phyloP scores from a whole-genome alignment of 64 coral and sea anemone species.

The Trachythela sp. region DNA sequence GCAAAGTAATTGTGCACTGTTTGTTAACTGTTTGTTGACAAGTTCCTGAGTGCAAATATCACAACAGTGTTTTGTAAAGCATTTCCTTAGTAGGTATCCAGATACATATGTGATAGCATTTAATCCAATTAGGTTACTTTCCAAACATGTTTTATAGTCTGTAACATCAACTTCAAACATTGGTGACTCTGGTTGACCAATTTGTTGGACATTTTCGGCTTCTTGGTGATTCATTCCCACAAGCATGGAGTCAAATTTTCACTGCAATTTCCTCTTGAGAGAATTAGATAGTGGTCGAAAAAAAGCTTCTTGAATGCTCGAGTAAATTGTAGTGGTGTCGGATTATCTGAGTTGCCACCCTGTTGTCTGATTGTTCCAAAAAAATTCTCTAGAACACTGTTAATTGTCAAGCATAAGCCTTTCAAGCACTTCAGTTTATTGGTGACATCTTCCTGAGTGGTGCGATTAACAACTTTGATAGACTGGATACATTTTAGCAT shows the following conservation, averaged over 20 bases:
- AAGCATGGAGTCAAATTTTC: neutral
- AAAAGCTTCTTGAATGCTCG: neutral
- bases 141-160: neutral
- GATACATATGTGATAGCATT: neutral
- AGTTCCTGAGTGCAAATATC: neutral
- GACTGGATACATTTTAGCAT: neutral
- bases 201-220: neutral
- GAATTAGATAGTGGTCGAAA: neutral
- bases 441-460: neutral
- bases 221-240: neutral
- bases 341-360: constrained; percentile 22
- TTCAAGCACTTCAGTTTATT: neutral
- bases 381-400: neutral
- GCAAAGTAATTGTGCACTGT: neutral
- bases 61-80: neutral
- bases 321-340: neutral
- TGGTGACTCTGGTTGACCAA: neutral
- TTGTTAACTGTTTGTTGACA: neutral
- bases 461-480: neutral
- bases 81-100: neutral
- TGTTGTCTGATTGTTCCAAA: neutral
- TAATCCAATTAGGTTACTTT: neutral
- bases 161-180: neutral
- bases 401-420: neutral
- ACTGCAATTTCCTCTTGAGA: neutral